A percentile compares a stretch with the other conserved stretches of the same genome.
Conservation (phyloP, 2,888 invertebrate genomes). For the Hoplodrina ambigua region DNA sequence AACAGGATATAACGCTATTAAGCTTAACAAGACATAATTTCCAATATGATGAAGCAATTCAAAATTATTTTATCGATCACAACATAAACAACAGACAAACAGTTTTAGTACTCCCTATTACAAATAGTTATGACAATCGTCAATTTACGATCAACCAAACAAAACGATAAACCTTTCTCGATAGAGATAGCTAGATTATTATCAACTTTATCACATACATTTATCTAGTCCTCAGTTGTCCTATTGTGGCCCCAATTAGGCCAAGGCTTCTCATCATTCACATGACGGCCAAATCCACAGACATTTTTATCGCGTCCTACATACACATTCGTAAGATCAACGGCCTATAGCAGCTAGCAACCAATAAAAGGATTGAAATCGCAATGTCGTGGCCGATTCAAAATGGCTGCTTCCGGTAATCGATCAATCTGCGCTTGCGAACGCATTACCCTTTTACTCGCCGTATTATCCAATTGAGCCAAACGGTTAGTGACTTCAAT, state of each 20-base stretch:
- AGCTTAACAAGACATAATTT: background rate
- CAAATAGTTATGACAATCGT: background rate
- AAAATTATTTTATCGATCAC: background rate
- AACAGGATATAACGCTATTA: slow-evolving; percentile 1
- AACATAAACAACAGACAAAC: background rate
- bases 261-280: slow-evolving; percentile 55
- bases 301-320: slow-evolving; percentile 53
- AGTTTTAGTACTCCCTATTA: background rate
- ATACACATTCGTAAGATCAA: slow-evolving; percentile 42
- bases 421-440: slow-evolving; percentile 82
- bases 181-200: slow-evolving; percentile 8
- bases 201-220: slow-evolving; percentile 38
- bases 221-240: slow-evolving; percentile 49
- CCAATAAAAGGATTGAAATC: slow-evolving; percentile 47
- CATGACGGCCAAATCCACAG: slow-evolving; percentile 43
- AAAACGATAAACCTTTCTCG: background rate
- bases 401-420: slow-evolving; percentile 81
- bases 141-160: background rate
- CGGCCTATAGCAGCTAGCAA: slow-evolving; percentile 20
- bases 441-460: slow-evolving; percentile 63
- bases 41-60: background rate
- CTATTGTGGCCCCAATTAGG: slow-evolving; percentile 47
- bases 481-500: slow-evolving; percentile 80
- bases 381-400: slow-evolving; percentile 56
- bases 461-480: slow-evolving; percentile 80